Evolutionary conservation across 2,797 vertebrate species (phyloP), one percentile per base, ranked within the genome.

Genomic region (Eospalax fontanierii): DNA sequence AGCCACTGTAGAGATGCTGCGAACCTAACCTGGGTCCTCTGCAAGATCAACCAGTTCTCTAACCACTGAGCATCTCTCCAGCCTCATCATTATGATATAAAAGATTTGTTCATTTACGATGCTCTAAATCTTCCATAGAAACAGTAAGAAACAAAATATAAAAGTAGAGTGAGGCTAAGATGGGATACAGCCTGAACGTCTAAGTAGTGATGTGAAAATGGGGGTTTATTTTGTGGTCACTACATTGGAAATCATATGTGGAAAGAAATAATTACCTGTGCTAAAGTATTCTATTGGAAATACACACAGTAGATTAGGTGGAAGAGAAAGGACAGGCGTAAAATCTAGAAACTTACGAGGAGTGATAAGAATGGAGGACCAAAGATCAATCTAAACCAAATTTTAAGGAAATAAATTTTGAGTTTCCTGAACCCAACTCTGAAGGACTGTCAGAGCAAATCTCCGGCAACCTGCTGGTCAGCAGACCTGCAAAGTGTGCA

Each of bases 211-310:
- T 59, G 6, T 66, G 24, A 84, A 73, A 93, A 81, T 40, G 6
- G 3, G 16, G 2, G 82, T 2, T 43, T 16, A 63, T 22, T 65
- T 68, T 82, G 19, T 40, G 18, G 16, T 63, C 57, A 5, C 46
- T 92, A 18, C n/a, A 65, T 76, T 87, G 4, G 21, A 73, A 59
- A 95, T 1, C 3, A 26, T 50, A 4, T 79, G 6, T 90, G 19
- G 28, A 78, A 73, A 9, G 18, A 85, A 78, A 88, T 68, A 18
- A 26, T 82, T 21, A 80, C 71, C 66, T 54, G 11, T 63, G 2
- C 33, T 95, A 74, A 81, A 2, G 19, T 59, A 40, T 85, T 94
- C 16, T 71, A 82, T 61, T 76, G 21, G n/a, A 92, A 54, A 54
- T 15, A 54, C 14, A 15, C 12, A 14, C 50, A 54, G 2, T 38